phyloP scores from a whole-genome alignment of 2,888 invertebrate genomes.

The Stenurella melanura region DNA sequence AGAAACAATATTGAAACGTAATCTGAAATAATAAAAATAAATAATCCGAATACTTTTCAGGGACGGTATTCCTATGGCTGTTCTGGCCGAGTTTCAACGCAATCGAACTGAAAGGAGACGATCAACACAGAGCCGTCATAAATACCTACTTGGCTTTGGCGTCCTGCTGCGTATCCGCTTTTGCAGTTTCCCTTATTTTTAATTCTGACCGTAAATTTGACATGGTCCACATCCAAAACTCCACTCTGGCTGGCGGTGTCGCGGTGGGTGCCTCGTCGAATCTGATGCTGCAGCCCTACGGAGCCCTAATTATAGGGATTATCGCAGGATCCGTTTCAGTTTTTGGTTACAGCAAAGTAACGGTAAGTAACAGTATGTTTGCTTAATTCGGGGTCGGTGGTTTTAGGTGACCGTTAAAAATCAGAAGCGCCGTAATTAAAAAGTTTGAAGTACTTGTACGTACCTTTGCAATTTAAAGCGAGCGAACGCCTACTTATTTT shows the following conservation, averaged over 20 bases:
- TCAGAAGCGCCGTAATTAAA: neutral
- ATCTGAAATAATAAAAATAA: neutral
- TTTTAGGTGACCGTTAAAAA: slow-evolving; percentile 1
- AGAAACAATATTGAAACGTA: neutral
- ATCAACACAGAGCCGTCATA: slow-evolving; percentile 89
- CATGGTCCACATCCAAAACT: slow-evolving; percentile 96
- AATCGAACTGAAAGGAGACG: slow-evolving; percentile 82
- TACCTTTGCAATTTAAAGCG: neutral
- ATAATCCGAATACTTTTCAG: slow-evolving; percentile 74
- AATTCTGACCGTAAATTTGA: slow-evolving; percentile 86
- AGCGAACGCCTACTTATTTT: no score
- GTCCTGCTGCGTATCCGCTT: slow-evolving; percentile 87
- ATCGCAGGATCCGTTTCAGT: slow-evolving; percentile 87
- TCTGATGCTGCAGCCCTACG: slow-evolving; percentile 88
- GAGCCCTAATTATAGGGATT: slow-evolving; percentile 87
- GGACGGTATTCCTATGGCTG: slow-evolving; percentile 95
- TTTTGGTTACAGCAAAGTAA: slow-evolving; percentile 85
- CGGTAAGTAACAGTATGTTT: slow-evolving; percentile 75
- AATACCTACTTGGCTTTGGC: slow-evolving; percentile 95
- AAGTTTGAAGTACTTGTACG: neutral
- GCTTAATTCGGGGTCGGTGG: neutral
- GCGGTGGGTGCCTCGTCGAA: slow-evolving; percentile 91
- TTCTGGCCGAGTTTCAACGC: slow-evolving; percentile 99
- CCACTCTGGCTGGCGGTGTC: slow-evolving; percentile 94
- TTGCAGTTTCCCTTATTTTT: slow-evolving; percentile 86